Evolutionary conservation across 2,113 vertebrate genomes (phyloP), one percentile per base, ranked within the genome.

Genomic region (Marcusenius ussheri): DNA sequence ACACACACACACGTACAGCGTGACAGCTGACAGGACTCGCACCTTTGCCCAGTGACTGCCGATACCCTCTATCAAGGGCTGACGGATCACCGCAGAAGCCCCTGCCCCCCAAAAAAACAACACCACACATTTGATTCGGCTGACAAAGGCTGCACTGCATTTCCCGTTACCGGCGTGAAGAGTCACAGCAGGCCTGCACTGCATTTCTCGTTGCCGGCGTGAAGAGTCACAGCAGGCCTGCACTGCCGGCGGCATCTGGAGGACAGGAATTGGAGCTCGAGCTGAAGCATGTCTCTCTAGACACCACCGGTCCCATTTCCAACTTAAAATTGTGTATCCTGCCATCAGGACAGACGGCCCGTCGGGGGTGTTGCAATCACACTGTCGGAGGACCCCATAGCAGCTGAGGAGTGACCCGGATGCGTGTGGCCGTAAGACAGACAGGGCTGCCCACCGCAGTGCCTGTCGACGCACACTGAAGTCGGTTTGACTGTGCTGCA

Each of bases 401-500:
- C 58, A n/a, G 58, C 58, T 62, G 21, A 62, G 58, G 7, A n/a
- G 7, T 62, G 56, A n/a, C 56, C 24, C 56, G 8, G 13, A 51
- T 51, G 50, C 10, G 0, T n/a, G 70, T 1, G 31, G 35, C 35
- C 70, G 39, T 77, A 77, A 77, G 70, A 19, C 13, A 77, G 70
- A 17, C 70, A 77, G 13, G 17, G 5, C 74, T 42, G 74, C 35
- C 74, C 35, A 19, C 10, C 5, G 15, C 74, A 80, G 74, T 80
- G 35, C 35, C 74, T 17, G 15, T 42, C 74, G 17, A 17, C 35
- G 10, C 27, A 31, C 62, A 5, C 2, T 80, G 74, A 13, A 31
- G 49, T 31, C n/a, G 19, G 35, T 27, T 8, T 86, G 53, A 90
- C 88, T 90, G 88, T 92, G 92, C 92, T 90, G 84, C 56, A 83